phyloP scores from a whole-genome alignment of 2,797 vertebrate genomes.

The Phoeniculus purpureus region DNA sequence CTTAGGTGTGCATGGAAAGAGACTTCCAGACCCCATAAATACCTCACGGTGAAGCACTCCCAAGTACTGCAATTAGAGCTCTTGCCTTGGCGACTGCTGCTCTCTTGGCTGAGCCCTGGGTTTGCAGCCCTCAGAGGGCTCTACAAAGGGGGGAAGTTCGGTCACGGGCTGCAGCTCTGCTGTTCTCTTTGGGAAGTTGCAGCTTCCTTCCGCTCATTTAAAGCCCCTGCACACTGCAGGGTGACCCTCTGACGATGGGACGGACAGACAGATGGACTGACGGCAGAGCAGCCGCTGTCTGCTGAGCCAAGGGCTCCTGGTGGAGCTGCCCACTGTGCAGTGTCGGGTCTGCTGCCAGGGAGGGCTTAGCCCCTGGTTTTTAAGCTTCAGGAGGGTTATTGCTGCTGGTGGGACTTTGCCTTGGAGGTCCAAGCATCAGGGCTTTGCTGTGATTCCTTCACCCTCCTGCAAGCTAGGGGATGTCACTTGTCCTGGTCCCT shows the following conservation, averaged over 20 bases:
- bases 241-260: accelerated
- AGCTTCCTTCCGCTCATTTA: conserved; percentile 31
- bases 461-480: background rate
- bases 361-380: background rate
- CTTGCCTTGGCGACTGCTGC: accelerated
- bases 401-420: background rate
- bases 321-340: accelerated
- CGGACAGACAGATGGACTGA: accelerated
- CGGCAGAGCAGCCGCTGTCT: accelerated
- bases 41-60: background rate
- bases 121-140: background rate
- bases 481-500: background rate
- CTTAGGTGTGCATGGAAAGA: background rate
- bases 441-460: background rate
- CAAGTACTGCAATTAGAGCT: background rate
- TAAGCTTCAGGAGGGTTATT: background rate
- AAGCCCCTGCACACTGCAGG: background rate
- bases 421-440: background rate
- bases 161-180: background rate
- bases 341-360: background rate
- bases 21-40: background rate
- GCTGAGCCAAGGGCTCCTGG: background rate
- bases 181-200: background rate
- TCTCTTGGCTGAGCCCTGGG: accelerated
- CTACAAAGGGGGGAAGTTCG: conserved; percentile 42